phyloP scores from a whole-genome alignment of 2,888 invertebrate species.

The Netelia inedita region DNA sequence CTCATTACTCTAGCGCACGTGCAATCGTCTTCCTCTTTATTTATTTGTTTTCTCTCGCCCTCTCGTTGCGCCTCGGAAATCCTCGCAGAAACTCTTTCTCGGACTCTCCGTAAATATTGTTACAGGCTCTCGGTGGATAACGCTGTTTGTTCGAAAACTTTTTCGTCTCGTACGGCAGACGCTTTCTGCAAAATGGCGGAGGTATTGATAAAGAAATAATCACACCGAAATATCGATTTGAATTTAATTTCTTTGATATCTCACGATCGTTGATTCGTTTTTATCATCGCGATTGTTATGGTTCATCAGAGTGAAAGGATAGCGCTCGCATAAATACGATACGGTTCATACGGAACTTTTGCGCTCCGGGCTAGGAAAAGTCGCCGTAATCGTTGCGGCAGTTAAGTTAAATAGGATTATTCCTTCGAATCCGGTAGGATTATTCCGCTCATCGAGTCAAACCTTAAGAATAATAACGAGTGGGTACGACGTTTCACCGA shows the following conservation, averaged over 20 bases:
- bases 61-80: constrained; percentile 2
- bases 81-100: background rate
- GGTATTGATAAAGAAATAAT: no score
- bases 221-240: no score
- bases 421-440: constrained; percentile 37
- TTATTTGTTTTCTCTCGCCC: background rate
- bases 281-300: background rate
- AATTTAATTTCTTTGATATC: no score
- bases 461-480: constrained; percentile 21
- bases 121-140: constrained; percentile 8
- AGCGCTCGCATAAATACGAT: background rate
- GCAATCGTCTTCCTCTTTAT: background rate
- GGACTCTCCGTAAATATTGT: constrained; percentile 33
- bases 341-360: background rate
- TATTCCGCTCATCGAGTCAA: constrained; percentile 15
- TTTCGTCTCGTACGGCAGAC: background rate
- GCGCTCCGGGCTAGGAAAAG: background rate
- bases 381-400: constrained; percentile 25
- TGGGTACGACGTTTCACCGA: background rate
- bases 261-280: background rate
- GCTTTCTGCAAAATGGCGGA: no score
- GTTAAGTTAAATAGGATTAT: constrained; percentile 56
- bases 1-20: constrained; percentile 9
- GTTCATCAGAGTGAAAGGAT: background rate
- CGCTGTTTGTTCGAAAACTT: constrained; percentile 16